Conservation (phyloP, 2,888 invertebrate species). For the Graphium colonna region DNA sequence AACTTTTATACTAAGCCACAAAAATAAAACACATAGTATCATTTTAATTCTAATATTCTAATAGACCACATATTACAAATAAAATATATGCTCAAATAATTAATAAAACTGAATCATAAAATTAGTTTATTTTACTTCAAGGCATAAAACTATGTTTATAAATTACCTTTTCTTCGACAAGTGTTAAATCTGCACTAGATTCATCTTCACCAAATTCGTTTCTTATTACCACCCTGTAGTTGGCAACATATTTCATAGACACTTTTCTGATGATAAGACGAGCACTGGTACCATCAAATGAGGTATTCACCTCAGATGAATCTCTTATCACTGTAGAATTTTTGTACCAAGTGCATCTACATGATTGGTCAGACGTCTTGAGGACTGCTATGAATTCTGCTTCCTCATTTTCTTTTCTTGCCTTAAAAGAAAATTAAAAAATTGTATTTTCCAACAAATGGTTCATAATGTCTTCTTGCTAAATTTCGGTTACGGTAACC, state of each 20-base stretch:
- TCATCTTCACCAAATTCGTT: constrained; percentile 96
- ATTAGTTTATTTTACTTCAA: too few species aligned
- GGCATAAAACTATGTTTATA: too few species aligned
- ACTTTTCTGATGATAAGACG: constrained; percentile 88
- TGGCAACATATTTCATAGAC: constrained; percentile 88
- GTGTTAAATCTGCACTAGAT: constrained; percentile 90
- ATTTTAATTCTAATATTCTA: too few species aligned
- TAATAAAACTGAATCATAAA: too few species aligned
- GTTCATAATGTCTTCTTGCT: too few species aligned
- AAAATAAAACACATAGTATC: too few species aligned
- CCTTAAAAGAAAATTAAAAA: too few species aligned
- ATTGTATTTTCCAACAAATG: too few species aligned
- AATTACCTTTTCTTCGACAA: constrained; percentile 81
- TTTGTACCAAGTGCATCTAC: constrained; percentile 92
- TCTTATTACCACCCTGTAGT: constrained; percentile 91
- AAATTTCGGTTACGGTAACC: too few species aligned
- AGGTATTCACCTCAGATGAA: constrained; percentile 87
- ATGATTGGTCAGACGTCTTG: constrained; percentile 87
- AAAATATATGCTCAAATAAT: too few species aligned
- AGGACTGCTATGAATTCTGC: constrained; percentile 89
- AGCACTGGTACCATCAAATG: constrained; percentile 91
- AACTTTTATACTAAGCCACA: too few species aligned
- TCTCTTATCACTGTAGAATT: constrained; percentile 88
- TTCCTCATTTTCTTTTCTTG: constrained; percentile 81
- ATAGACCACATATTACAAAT: too few species aligned